Conservation (phyloP, 1,140 invertebrate species). For the Stegodyphus dumicola region DNA sequence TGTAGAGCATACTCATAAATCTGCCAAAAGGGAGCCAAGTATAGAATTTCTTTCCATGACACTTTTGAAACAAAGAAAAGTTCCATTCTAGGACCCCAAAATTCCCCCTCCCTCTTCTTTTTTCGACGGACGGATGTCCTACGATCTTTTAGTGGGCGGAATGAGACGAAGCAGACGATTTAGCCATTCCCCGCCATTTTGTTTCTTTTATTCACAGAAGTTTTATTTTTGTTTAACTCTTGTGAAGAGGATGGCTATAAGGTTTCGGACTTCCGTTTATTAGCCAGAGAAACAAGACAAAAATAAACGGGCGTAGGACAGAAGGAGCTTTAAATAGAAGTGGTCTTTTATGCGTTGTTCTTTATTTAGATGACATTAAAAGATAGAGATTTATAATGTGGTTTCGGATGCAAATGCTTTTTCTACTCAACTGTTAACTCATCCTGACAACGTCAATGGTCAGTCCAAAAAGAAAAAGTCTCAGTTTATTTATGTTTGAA, state of each 20-base stretch:
- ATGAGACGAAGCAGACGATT: slow-evolving; percentile 25
- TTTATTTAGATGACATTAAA: slow-evolving; percentile 39
- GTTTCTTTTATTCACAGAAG: background rate
- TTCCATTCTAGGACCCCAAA: background rate
- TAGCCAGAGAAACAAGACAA: background rate
- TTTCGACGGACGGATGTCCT: background rate
- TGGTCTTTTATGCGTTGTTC: background rate
- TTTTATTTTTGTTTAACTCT: background rate
- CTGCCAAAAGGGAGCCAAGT: too few relatives aligned
- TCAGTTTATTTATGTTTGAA: background rate
- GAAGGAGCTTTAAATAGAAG: slow-evolving; percentile 13
- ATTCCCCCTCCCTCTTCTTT: background rate
- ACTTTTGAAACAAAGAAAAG: background rate
- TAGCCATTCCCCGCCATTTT: slow-evolving; percentile 8
- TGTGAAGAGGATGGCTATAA: background rate
- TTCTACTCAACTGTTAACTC: background rate
- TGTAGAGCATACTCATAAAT: background rate
- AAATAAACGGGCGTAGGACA: background rate
- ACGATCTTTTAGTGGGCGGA: slow-evolving; percentile 23
- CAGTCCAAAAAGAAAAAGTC: background rate
- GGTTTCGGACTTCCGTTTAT: slow-evolving; percentile 7
- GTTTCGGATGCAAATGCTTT: too few relatives aligned
- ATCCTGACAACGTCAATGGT: background rate
- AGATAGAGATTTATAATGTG: slow-evolving; percentile 21
- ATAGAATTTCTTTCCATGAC: background rate